Evolutionary conservation across 2,888 invertebrate species (phyloP).

Genomic region (Leucophora obtusa): DNA sequence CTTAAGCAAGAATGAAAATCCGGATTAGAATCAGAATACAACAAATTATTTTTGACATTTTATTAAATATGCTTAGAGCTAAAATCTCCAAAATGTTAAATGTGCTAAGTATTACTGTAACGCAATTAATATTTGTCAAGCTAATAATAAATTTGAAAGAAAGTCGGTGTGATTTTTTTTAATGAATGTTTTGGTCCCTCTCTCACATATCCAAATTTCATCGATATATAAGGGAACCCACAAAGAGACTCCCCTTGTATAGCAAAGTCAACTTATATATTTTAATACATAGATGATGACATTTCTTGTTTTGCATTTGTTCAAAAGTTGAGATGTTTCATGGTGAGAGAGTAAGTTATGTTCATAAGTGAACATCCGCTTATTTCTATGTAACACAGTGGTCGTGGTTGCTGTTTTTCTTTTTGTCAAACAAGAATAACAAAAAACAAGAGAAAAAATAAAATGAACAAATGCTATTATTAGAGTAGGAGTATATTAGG

Average conservation of each 20-base stretch:
- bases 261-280: constrained; percentile 46
- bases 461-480: constrained; percentile 54
- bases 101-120: too few relatives aligned
- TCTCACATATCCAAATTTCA: too few relatives aligned
- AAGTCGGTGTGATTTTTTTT: too few relatives aligned
- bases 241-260: background rate
- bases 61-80: too few relatives aligned
- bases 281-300: constrained; percentile 52
- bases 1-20: too few relatives aligned
- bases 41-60: too few relatives aligned
- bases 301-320: constrained; percentile 61
- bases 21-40: too few relatives aligned
- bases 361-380: constrained; percentile 63
- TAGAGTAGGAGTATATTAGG: constrained; percentile 17
- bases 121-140: too few relatives aligned
- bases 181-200: too few relatives aligned
- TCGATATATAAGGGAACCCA: too few relatives aligned
- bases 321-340: constrained; percentile 57
- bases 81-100: too few relatives aligned
- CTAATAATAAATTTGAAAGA: too few relatives aligned
- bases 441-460: background rate
- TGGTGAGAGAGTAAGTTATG: constrained; percentile 53
- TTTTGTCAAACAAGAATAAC: background rate
- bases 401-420: constrained; percentile 40
- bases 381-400: constrained; percentile 50